phyloP scores from a whole-genome alignment of 2,113 vertebrate species.

The western clawed frog (Xenopus tropicalis) region DNA sequence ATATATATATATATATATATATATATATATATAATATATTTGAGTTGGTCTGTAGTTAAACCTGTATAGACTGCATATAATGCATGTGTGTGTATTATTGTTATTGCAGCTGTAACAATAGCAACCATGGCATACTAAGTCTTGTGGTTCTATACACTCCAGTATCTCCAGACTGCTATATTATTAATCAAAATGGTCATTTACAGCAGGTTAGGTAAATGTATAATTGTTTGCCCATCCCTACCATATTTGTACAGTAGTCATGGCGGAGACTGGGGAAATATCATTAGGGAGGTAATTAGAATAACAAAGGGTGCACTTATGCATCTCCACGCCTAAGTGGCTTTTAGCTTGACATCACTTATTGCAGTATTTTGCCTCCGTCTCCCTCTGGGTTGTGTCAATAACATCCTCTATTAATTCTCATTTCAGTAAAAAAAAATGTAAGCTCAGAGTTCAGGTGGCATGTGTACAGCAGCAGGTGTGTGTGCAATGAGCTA shows the following conservation, averaged over 20 bases:
- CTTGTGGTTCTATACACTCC: no score
- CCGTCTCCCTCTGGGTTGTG: background rate
- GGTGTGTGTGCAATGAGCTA: background rate
- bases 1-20: no score
- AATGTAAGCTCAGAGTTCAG: background rate
- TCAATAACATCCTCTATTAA: background rate
- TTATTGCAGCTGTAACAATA: no score
- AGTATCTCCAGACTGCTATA: no score
- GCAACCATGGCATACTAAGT: no score
- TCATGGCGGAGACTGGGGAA: background rate
- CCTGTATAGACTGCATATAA: no score
- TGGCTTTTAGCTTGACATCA: conserved; percentile 7
- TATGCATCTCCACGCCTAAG: background rate
- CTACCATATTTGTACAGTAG: background rate
- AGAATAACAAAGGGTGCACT: background rate
- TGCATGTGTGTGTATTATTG: no score
- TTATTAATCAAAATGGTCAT: no score
- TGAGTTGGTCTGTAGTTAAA: no score
- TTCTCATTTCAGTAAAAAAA: background rate
- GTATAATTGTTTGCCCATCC: no score
- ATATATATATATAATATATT: no score
- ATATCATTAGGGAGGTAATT: conserved; percentile 19
- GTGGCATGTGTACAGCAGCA: background rate
- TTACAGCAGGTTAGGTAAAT: no score
- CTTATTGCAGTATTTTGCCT: background rate